Evolutionary conservation across 2,797 vertebrate genomes (phyloP), one percentile per base, ranked within the genome.

Genomic region (Gallinago nigripennis): DNA sequence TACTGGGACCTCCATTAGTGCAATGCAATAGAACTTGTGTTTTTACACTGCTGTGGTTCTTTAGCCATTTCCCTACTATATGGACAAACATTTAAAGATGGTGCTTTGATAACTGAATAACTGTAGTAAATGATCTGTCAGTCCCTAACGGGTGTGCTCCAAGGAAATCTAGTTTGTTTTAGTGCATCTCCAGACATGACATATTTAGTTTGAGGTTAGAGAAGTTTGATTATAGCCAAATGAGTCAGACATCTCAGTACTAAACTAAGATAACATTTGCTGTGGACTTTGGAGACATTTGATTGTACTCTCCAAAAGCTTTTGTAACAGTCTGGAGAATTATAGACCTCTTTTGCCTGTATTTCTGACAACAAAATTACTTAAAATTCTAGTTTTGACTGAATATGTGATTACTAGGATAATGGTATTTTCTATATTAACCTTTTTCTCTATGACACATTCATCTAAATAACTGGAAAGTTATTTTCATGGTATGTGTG

Each of bases 321-420:
- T 94, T 94, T 91, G 10, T 92, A 46, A 21, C n/a, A 76, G 12
- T 48, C n/a, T 88, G 54, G 46, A 65, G 54, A 88, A 72, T 82
- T 94, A n/a, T 16, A 57, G 60, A 46, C n/a, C 54, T 61, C 30
- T 86, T 72, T 86, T 0, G 8, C 48, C 30, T 48, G 10, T 70
- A 21, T 72, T 84, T 88, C 68, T 94, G 92, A 82, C 75, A 93
- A 78, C 37, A 75, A 86, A 94, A 91, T 85, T 86, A 65, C 93
- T 64, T 86, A 45, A 86, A 94, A 78, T 73, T 80, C 72, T 82
- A 50, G 43, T 84, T 92, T 94, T 82, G 50, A 65, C 50, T 90
- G 78, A 86, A 65, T 25, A 27, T 66, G 50, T 82, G 73, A 85
- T 95, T 90, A 85, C 69, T 63, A 28, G 41, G 28, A 71, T 86